Percentiles rank a stretch among this genome's conserved stretches.
These are phyloP conservation scores for Amblyjoppa proteus DNA, from an alignment of 2,888 invertebrate species.

Conservation along the genomic window DNA sequence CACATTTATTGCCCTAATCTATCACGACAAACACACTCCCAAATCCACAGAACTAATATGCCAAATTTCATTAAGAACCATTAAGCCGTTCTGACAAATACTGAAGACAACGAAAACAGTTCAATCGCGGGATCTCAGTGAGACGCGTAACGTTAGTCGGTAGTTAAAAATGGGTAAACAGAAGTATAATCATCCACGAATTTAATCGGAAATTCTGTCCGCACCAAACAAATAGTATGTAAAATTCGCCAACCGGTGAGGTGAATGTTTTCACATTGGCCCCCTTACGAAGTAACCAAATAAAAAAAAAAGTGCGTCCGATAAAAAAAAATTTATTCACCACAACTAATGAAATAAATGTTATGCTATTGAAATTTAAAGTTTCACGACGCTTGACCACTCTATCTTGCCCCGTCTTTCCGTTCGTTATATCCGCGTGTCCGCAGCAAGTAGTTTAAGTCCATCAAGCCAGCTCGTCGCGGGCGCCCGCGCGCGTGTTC, in stretches of 20 bases:
- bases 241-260: neutral
- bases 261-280: neutral
- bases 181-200: no score
- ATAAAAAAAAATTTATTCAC: neutral
- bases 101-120: no score
- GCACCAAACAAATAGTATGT: neutral
- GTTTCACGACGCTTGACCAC: slow-evolving; percentile 25
- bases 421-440: slow-evolving; percentile 10
- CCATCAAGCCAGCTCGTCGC: slow-evolving; percentile 76
- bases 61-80: no score
- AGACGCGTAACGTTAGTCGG: no score
- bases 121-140: no score
- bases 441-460: slow-evolving; percentile 81
- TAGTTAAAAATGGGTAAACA: neutral
- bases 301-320: neutral
- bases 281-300: neutral
- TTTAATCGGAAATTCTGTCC: neutral
- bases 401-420: neutral
- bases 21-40: no score
- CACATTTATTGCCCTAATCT: no score
- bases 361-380: neutral
- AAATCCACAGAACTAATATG: no score
- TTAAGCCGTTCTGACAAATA: no score
- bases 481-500: slow-evolving; percentile 69
- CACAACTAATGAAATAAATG: neutral